These are phyloP conservation scores for Megalopta genalis DNA, from an alignment of 1,140 invertebrate genomes.

Conservation along the genomic window DNA sequence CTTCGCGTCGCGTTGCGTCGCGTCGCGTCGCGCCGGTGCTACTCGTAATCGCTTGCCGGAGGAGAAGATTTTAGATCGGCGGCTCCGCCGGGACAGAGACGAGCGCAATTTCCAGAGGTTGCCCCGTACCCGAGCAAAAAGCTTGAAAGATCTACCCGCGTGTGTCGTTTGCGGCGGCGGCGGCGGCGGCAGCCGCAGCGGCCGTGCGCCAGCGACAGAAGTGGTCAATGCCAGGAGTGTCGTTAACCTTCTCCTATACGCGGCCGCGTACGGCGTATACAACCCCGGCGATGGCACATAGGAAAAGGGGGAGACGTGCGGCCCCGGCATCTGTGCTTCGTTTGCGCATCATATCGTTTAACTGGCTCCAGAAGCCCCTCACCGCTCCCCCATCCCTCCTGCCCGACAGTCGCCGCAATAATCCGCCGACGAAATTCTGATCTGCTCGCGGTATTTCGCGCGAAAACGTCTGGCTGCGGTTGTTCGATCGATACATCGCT, in stretches of 20 bases:
- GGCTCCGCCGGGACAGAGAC: not conserved
- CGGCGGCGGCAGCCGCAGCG: conserved; percentile 22
- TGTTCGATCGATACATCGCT: too few species aligned
- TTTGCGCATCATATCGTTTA: conserved; percentile 33
- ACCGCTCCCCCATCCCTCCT: too few species aligned
- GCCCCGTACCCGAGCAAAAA: conserved; percentile 39
- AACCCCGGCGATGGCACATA: conserved; percentile 21
- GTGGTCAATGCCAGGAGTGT: conserved; percentile 54
- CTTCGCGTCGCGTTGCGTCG: too few species aligned
- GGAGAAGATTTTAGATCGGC: conserved; percentile 30
- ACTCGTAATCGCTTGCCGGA: conserved; percentile 17
- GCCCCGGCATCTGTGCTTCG: conserved; percentile 20
- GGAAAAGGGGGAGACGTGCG: conserved; percentile 26
- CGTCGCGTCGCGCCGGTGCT: too few species aligned
- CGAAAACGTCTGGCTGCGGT: too few species aligned
- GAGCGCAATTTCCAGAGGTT: conserved; percentile 46
- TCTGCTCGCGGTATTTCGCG: too few species aligned
- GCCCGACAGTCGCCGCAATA: too few species aligned
- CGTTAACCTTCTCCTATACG: conserved; percentile 44
- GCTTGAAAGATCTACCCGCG: conserved; percentile 40
- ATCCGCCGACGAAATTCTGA: too few species aligned
- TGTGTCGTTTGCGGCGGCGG: conserved; percentile 45
- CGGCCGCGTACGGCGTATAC: conserved; percentile 22
- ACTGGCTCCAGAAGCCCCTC: conserved; percentile 25
- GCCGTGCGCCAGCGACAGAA: conserved; percentile 39